phyloP scores from a whole-genome alignment of 1,140 invertebrate genomes.

The Eciton burchellii region DNA sequence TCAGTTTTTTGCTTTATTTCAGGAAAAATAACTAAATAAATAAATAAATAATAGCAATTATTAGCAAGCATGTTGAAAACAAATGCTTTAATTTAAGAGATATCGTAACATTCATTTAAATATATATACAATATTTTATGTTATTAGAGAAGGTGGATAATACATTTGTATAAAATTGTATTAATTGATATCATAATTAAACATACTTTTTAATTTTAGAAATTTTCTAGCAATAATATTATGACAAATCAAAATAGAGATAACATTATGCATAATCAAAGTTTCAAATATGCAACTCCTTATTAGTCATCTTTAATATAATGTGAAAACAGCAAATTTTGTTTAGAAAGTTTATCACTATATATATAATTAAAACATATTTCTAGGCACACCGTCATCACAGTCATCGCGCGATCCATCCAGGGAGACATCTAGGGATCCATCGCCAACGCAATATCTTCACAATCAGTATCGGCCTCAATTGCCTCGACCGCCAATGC shows the following conservation, averaged over 20 bases:
- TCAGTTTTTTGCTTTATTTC: background rate
- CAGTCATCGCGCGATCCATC: conserved; percentile 82
- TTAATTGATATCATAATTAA: background rate
- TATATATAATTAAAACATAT: background rate
- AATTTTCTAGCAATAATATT: background rate
- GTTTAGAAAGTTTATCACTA: conserved; percentile 28
- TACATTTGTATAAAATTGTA: background rate
- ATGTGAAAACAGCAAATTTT: background rate
- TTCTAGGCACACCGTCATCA: conserved; percentile 80
- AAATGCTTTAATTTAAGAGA: background rate
- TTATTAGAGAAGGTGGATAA: background rate
- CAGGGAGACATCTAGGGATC: conserved; percentile 81
- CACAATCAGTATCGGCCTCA: conserved; percentile 79
- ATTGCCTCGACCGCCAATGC: conserved; percentile 74
- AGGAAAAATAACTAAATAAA: no score
- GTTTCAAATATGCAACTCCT: conserved; percentile 4
- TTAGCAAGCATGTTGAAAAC: background rate
- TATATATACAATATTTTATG: conserved; percentile 5
- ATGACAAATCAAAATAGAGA: background rate
- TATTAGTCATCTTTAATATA: conserved; percentile 11
- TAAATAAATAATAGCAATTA: background rate
- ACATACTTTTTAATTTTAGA: background rate
- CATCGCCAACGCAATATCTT: conserved; percentile 81
- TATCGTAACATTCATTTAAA: background rate
- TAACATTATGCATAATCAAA: background rate